Conservation (phyloP, 2,888 invertebrate genomes). For the Pheosia tremula region DNA sequence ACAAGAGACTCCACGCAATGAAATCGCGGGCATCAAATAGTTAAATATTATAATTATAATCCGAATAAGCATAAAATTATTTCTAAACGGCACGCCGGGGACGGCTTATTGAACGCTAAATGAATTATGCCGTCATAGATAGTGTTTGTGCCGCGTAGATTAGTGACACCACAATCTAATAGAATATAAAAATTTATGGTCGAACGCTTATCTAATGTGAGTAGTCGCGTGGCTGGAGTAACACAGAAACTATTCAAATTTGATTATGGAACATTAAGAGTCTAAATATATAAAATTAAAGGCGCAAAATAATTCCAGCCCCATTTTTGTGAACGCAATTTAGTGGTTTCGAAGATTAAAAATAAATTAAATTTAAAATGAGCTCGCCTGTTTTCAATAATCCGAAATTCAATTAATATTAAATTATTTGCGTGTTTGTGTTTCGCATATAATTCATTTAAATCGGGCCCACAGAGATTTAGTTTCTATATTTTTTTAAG, state of each 20-base stretch:
- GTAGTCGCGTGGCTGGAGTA: constrained; percentile 67
- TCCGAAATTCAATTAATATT: constrained; percentile 21
- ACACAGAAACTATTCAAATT: constrained; percentile 61
- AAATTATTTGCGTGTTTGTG: constrained; percentile 17
- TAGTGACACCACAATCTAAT: constrained; percentile 69
- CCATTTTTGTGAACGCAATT: constrained; percentile 33
- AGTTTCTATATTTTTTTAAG: neutral
- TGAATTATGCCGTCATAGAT: constrained; percentile 73
- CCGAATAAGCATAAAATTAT: constrained; percentile 77
- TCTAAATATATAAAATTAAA: constrained; percentile 29
- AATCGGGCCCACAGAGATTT: neutral
- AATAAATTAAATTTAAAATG: constrained; percentile 36
- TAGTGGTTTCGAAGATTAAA: constrained; percentile 31
- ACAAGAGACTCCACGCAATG: neutral
- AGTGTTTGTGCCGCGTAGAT: constrained; percentile 55
- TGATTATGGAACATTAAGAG: constrained; percentile 58
- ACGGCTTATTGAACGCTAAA: constrained; percentile 63
- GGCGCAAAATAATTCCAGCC: constrained; percentile 28
- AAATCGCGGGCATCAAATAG: neutral
- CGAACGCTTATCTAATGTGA: constrained; percentile 65
- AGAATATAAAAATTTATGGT: constrained; percentile 71
- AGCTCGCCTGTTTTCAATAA: constrained; percentile 20
- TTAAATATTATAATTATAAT: constrained; percentile 52
- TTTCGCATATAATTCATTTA: constrained; percentile 7
- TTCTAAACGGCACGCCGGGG: constrained; percentile 59